A percentile compares a stretch with the other conserved stretches of the same genome.
These are phyloP conservation scores for Sylvilagus bachmani DNA, from an alignment of 2,113 vertebrate genomes.

Conservation along the genomic window DNA sequence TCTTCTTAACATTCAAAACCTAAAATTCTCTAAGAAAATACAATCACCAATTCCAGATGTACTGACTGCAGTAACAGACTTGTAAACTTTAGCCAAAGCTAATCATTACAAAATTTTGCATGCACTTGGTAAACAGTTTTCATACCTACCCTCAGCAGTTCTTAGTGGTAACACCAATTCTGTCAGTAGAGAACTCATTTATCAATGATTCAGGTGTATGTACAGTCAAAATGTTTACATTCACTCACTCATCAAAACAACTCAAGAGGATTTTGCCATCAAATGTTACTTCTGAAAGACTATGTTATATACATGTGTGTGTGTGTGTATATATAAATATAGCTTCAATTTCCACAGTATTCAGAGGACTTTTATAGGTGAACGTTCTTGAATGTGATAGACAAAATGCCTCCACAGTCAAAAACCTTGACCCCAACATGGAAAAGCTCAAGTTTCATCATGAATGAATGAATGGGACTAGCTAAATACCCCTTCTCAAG, in stretches of 20 bases:
- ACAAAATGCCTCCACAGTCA: not conserved
- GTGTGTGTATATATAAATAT: too few relatives aligned
- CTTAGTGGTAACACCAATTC: not conserved
- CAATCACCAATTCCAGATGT: not conserved
- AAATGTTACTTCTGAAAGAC: constrained; percentile 24
- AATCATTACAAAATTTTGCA: not conserved
- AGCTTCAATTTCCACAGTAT: not conserved
- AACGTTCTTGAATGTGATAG: not conserved
- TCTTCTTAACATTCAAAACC: not conserved
- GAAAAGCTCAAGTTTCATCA: not conserved
- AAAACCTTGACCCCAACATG: not conserved
- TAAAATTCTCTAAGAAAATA: not conserved
- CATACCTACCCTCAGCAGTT: not conserved
- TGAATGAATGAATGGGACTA: not conserved
- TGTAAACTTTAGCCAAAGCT: not conserved
- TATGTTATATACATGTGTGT: not conserved
- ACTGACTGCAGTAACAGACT: not conserved
- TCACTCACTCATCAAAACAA: constrained; percentile 25
- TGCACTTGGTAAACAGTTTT: not conserved
- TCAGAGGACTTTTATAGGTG: not conserved
- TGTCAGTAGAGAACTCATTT: not conserved
- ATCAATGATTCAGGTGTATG: not conserved
- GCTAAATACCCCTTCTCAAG: not conserved
- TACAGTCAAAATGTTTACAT: not conserved
- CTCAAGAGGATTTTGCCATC: not conserved